Conservation (phyloP, 2,113 vertebrate genomes). For the Heterotilapia buettikoferi region DNA sequence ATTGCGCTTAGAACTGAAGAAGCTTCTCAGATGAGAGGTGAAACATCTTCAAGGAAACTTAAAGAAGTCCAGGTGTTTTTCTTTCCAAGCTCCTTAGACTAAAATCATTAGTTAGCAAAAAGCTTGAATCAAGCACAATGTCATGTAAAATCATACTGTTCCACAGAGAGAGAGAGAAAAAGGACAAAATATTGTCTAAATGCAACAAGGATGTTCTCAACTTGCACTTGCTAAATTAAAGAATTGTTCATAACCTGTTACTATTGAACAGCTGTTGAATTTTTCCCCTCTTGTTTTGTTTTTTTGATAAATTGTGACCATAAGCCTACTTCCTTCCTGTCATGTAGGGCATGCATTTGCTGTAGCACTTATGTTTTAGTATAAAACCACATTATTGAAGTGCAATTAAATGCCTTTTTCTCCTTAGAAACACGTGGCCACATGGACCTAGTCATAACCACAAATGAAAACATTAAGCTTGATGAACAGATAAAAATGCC, state of each 20-base stretch:
- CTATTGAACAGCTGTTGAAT: background rate
- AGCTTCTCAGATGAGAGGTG: background rate
- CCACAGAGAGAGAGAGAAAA: background rate
- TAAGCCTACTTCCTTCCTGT: background rate
- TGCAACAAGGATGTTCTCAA: background rate
- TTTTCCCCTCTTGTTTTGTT: background rate
- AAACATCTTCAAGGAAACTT: background rate
- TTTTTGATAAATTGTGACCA: background rate
- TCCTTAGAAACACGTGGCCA: background rate
- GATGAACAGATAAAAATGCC: background rate
- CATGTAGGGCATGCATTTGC: background rate
- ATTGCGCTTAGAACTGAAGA: background rate
- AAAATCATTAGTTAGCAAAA: background rate
- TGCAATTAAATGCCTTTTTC: background rate
- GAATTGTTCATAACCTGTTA: background rate
- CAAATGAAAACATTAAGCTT: background rate
- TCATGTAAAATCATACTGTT: background rate
- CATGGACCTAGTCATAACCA: background rate
- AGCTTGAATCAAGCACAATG: background rate
- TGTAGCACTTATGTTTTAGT: background rate
- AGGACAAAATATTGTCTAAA: background rate
- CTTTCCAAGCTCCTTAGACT: background rate
- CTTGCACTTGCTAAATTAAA: background rate
- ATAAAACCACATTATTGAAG: background rate
- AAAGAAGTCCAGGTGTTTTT: background rate